A percentile compares a stretch with the other conserved stretches of the same genome.
phyloP scores from a whole-genome alignment of 30 jellyfish, hydroid and myxozoan species.

The Aurelia sp. region DNA sequence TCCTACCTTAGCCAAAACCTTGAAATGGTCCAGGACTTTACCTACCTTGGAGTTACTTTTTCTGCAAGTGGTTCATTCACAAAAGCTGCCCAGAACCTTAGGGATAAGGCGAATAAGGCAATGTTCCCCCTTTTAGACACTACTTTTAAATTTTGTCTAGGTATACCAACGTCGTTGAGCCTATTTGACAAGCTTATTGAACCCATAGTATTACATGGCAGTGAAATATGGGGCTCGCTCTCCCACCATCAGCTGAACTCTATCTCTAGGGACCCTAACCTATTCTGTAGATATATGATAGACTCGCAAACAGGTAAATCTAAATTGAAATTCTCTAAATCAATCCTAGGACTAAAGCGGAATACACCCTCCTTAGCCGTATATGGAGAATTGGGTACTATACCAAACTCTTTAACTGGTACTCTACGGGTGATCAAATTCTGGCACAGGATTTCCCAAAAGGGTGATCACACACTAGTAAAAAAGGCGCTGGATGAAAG shows the following conservation, averaged over 20 bases:
- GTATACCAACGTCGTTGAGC: neutral
- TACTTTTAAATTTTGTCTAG: conserved; percentile 9
- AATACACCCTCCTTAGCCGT: neutral
- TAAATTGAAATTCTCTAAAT: conserved; percentile 16
- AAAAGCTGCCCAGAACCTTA: conserved; percentile 2
- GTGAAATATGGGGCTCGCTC: conserved; percentile 3
- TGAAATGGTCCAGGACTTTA: conserved; percentile 19
- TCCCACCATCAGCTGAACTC: conserved; percentile 11
- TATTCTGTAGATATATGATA: conserved; percentile 2
- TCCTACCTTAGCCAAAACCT: conserved; percentile 3
- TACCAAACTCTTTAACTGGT: neutral
- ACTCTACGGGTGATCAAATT: neutral
- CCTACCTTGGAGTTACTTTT: conserved; percentile 14
- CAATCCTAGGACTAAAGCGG: neutral
- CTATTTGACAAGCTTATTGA: conserved; percentile 1
- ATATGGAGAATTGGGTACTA: neutral
- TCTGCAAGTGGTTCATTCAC: conserved; percentile 13
- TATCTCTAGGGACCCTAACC: neutral
- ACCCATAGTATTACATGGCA: conserved; percentile 25
- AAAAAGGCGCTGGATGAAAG: conserved; percentile 6
- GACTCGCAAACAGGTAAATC: conserved; percentile 15
- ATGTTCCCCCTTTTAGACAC: conserved; percentile 15
- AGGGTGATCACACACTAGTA: neutral
- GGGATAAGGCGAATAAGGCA: conserved; percentile 19
- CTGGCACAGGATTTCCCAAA: conserved; percentile 5